Percentiles rank a stretch among this genome's conserved stretches.
Evolutionary conservation across 2,113 vertebrate species (phyloP).

Genomic region (Cynocephalus volans): DNA sequence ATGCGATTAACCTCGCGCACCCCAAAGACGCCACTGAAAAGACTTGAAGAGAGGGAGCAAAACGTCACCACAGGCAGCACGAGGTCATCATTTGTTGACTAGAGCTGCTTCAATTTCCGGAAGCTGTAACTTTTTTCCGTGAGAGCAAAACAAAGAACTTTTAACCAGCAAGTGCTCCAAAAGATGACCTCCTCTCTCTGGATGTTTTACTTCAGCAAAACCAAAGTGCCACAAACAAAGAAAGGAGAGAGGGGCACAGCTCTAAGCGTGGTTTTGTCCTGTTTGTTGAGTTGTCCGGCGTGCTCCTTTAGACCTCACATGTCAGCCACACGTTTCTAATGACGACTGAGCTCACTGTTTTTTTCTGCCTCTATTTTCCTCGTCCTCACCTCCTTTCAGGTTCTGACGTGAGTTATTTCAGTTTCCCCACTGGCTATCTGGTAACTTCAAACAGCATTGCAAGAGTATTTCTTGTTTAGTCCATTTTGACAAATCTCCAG

Average conservation of each 20-base stretch:
- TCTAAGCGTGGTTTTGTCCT: background rate
- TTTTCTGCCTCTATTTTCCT: background rate
- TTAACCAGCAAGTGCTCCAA: background rate
- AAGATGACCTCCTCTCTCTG: background rate
- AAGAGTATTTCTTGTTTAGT: background rate
- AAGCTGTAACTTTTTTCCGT: background rate
- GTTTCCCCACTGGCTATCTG: background rate
- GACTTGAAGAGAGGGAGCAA: background rate
- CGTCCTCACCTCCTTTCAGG: background rate
- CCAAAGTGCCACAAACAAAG: background rate
- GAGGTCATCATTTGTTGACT: no score
- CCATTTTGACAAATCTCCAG: background rate
- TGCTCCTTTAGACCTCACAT: background rate
- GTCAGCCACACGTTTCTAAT: no score
- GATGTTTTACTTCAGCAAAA: background rate
- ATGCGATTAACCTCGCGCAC: rapidly evolving
- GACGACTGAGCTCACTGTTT: background rate
- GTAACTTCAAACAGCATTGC: no score
- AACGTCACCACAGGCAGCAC: background rate
- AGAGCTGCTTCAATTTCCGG: background rate
- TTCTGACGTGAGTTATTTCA: background rate
- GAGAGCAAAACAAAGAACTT: background rate
- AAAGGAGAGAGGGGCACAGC: background rate
- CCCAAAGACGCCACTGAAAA: background rate
- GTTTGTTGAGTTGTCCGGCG: background rate